Evolutionary conservation across 2,797 vertebrate species (phyloP), one percentile per base, ranked within the genome.

Genomic region (Sebastiscus albofasciatus): DNA sequence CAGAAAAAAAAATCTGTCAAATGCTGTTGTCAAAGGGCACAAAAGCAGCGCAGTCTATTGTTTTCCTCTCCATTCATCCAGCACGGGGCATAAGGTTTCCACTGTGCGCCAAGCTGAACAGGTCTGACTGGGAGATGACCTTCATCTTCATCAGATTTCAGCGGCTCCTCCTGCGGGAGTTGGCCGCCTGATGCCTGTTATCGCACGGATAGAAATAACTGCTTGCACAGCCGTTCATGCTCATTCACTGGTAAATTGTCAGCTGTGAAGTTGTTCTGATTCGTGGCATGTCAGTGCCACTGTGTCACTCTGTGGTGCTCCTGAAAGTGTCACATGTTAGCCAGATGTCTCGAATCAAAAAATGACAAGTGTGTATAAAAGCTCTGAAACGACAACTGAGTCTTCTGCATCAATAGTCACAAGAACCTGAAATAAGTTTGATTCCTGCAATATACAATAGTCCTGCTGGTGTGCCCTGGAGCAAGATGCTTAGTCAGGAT

Each of bases 101-200:
- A 5, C 77, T 68, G 69, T 65, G 86, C 75, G 73, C n/a, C 22
- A 9, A 68, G 73, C 73, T 67, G 77, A 91, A 90, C 89, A 71
- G 75, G 86, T 89, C 88, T 42, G 75, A 88, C 92, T 77, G 87
- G 77, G 85, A 87, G 49, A 29, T 77, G 82, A 89, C 81, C 88
- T 88, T 84, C 80, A 77, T 77, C 87, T 80, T 85, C 64, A 68
- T 91, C 75, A 10, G 85, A 81, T 87, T 90, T 87, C 86, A 82
- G 62, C 42, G 2, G 73, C 86, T 80, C 66, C 85, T 89, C 86
- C 82, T 61, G 70, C 77, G 81, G 80, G 75, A 82, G 77, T 56
- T 29, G 33, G 31, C 74, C 11, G n/a, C 79, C 72, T 80, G 78
- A 79, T 56, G 86, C 59, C 18, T 36, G 65, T 77, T 77, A 55